Evolutionary conservation across 2,113 vertebrate species (phyloP), one percentile per base, ranked within the genome.

Genomic region (Zosterops borbonicus): DNA sequence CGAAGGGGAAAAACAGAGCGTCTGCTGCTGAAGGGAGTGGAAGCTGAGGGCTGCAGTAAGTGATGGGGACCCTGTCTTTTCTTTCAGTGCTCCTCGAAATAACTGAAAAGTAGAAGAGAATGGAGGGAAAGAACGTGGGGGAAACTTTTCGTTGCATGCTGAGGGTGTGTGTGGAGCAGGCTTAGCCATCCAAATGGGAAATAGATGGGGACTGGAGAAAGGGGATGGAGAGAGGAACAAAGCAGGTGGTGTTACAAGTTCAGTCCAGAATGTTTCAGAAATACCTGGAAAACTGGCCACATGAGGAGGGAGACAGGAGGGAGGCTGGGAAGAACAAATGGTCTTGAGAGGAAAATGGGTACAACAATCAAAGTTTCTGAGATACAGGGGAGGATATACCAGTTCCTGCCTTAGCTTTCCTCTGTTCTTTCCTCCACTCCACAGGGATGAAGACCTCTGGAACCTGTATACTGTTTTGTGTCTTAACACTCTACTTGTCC

Each of bases 391-490:
- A 70, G 44, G 6, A 18, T 60, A 23, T 64, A 29, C 17, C 24
- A 9, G 11, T 14, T 41, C 31, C 31, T 67, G 59, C 10, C 50
- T 41, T 50, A 65, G 42, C 46, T 91, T 49, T 79, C 41, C 17
- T 87, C 33, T 68, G 37, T 35, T 96, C 28, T 92, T n/a, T 42
- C 20, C 41, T n/a, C 25, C 16, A 13, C 29, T 79, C 49, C 17
- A 12, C 60, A 98, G 98, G 83, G 39, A 98, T 98, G 98, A 95
- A 96, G 97, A 90, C 79, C 42, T 91, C 47, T 55, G 96, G 96
- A 94, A 78, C 92, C 91, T 93, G 35, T 58, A 22, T 56, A 68
- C 75, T 97, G 65, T 84, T 98, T 86, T 92, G 96, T 59, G 63
- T 97, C 78, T 39, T 96, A 24, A 65, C 55, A 17, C 59, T 98